phyloP scores from a whole-genome alignment of 2,113 vertebrate species.

The Trachemys scripta region DNA sequence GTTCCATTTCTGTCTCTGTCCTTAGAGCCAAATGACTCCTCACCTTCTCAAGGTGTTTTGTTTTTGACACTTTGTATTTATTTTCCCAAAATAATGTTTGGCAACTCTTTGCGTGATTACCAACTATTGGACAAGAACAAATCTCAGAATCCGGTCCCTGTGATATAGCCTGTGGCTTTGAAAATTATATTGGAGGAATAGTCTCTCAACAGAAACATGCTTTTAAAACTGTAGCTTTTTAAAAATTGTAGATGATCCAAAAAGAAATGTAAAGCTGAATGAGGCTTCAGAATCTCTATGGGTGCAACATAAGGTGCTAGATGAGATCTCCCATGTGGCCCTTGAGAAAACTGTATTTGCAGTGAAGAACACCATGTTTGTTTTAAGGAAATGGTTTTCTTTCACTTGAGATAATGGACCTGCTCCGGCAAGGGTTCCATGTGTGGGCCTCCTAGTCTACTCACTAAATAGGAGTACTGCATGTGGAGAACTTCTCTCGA shows the following conservation, averaged over 20 bases:
- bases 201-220: not conserved
- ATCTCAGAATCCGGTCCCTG: not conserved
- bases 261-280: conserved; percentile 13
- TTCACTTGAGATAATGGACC: not conserved
- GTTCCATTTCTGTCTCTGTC: conserved; percentile 28
- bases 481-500: not conserved
- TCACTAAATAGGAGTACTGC: not conserved
- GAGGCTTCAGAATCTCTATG: not conserved
- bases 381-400: not conserved
- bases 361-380: not conserved
- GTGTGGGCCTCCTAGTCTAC: not conserved
- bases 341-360: not conserved
- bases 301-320: not conserved
- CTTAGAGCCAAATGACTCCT: conserved; percentile 41
- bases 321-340: not conserved
- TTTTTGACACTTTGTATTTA: conserved; percentile 23
- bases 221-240: not conserved
- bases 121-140: not conserved
- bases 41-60: conserved; percentile 28
- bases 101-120: conserved; percentile 13
- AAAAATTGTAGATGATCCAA: conserved; percentile 12
- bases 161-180: not conserved
- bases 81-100: conserved; percentile 21
- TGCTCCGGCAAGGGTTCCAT: not conserved
- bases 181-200: not conserved